Evolutionary conservation across 2,797 vertebrate species (phyloP), one percentile per base, ranked within the genome.

Genomic region (Salarias fasciatus): DNA sequence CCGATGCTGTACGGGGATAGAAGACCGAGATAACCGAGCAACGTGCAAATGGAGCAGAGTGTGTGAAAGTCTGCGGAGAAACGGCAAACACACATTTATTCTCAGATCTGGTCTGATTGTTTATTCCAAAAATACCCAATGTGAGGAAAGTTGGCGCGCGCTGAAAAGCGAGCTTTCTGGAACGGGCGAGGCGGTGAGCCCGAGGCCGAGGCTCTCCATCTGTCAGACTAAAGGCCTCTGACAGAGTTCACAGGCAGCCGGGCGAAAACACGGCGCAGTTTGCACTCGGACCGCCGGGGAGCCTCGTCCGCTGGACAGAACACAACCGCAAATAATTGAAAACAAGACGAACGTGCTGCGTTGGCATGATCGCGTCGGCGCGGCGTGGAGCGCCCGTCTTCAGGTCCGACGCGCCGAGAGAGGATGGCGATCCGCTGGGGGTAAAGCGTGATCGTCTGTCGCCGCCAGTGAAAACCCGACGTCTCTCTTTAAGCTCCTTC

Each of bases 201-300:
- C 38, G 31, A 41, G 68, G 75, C 77, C 40, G 42, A 68, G 67
- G 65, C 75, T 68, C 72, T 57, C 72, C 80, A 66, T 83, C 78
- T 79, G 76, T 76, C 67, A 80, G 69, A 72, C 63, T 54, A 50
- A 57, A 63, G 70, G 58, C 51, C 53, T 18, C 72, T 59, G 67
- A 68, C 75, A 64, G 73, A 77, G 74, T 71, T 85, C 74, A 80
- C 65, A 59, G 70, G 56, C 68, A 57, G 53, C 41, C 61, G 74
- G 52, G 63, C 37, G 44, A 61, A 74, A 80, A 72, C 75, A 55
- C 38, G 57, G 50, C 31, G 0, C 30, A 4, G 36, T 35, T 4
- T 12, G 40, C 47, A 61, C 44, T 24, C 4, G 37, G 18, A 24
- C 3, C 3, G 18, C 18, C 18, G 18, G 18, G 63, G 61, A 58